These are phyloP conservation scores for Apostichopus leukothele DNA, from an alignment of 53 echinoderm and acorn worm species.

Conservation along the genomic window DNA sequence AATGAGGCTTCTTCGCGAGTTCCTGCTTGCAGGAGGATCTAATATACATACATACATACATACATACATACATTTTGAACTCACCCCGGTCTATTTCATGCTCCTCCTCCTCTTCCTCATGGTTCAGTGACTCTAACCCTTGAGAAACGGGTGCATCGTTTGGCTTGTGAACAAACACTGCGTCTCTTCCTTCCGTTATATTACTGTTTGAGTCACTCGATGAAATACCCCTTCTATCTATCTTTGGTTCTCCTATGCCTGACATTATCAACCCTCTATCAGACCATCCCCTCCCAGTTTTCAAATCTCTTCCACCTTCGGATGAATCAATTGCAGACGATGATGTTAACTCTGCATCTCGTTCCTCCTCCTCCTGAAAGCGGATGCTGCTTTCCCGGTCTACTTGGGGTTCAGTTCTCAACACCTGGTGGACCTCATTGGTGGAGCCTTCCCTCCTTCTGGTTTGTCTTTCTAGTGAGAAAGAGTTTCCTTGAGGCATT, in stretches of 20 bases:
- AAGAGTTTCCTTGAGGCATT: background rate
- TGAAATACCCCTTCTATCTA: too few relatives aligned
- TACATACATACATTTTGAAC: background rate
- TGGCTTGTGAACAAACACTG: background rate
- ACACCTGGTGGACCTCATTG: background rate
- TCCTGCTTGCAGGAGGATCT: too few relatives aligned
- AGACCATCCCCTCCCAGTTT: background rate
- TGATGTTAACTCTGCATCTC: background rate
- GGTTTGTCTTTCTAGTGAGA: background rate
- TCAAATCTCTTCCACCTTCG: background rate
- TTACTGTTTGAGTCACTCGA: too few relatives aligned
- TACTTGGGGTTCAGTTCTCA: background rate
- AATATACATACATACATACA: too few relatives aligned
- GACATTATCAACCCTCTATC: too few relatives aligned
- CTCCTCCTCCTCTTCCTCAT: background rate
- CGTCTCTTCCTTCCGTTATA: background rate
- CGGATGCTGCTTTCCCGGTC: background rate
- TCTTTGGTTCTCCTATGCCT: too few relatives aligned
- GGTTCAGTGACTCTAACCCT: background rate
- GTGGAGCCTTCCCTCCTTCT: background rate
- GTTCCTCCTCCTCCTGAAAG: background rate
- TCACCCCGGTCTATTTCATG: background rate
- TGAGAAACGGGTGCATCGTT: background rate
- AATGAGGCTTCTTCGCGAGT: too few relatives aligned
- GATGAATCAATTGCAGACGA: background rate